phyloP scores from a whole-genome alignment of 2,888 invertebrate species.

The Cheilosia soror region DNA sequence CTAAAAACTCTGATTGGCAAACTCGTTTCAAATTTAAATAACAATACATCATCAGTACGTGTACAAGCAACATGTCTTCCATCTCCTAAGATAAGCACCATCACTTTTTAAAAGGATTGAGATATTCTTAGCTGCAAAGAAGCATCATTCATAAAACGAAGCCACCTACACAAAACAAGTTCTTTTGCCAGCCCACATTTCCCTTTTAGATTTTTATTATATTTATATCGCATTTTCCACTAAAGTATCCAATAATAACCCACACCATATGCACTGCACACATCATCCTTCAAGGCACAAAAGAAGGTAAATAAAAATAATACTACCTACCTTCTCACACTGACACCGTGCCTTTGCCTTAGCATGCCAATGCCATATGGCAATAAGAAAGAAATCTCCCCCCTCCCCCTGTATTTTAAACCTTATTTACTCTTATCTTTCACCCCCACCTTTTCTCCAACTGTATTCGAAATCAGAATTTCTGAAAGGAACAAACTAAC shows the following conservation, averaged over 20 bases:
- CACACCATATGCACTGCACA: constrained; percentile 49
- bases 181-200: not conserved
- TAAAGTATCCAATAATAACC: constrained; percentile 58
- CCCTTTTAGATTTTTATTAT: not conserved
- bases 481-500: constrained; percentile 26
- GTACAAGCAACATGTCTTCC: too few species aligned
- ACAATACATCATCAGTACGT: constrained; percentile 15
- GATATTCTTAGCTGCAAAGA: constrained; percentile 4
- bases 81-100: too few species aligned
- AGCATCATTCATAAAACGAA: constrained; percentile 34
- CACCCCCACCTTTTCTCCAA: constrained; percentile 35
- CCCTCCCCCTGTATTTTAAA: constrained; percentile 17
- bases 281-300: constrained; percentile 38
- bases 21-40: not conserved
- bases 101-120: constrained; percentile 20
- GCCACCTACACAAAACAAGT: not conserved
- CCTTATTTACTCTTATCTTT: constrained; percentile 51
- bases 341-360: not conserved
- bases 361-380: constrained; percentile 45
- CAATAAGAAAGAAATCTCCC: constrained; percentile 30
- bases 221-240: constrained; percentile 36
- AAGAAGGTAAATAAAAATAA: constrained; percentile 60
- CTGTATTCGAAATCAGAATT: constrained; percentile 28
- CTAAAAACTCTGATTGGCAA: too few species aligned
- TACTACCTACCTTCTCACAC: constrained; percentile 31